Conservation (phyloP, 1,140 invertebrate species). For the Carcinoscorpius rotundicauda region DNA sequence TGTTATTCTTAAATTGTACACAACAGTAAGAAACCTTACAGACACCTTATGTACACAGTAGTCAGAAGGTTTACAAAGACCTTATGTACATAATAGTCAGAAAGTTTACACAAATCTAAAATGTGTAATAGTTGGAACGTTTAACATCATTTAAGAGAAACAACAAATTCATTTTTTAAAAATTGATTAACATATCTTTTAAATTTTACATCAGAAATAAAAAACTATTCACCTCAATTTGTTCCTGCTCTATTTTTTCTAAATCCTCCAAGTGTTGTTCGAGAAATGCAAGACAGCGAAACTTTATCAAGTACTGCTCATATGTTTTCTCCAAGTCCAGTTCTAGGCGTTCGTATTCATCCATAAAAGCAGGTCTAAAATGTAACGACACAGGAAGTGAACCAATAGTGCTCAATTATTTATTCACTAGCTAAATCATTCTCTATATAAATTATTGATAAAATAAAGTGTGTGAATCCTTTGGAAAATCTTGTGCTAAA, state of each 20-base stretch:
- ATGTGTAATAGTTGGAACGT: neutral
- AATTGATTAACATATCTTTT: slow-evolving; percentile 8
- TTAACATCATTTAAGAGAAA: neutral
- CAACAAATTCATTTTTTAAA: neutral
- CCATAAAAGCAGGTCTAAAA: slow-evolving; percentile 83
- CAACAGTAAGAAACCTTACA: no score
- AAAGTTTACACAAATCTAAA: slow-evolving; percentile 3
- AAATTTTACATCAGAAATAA: slow-evolving; percentile 7
- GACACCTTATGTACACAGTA: no score
- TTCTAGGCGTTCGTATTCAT: slow-evolving; percentile 88
- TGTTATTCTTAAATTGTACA: no score
- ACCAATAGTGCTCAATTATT: no score
- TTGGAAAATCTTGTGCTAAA: no score
- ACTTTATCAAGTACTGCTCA: slow-evolving; percentile 72
- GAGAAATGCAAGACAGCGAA: slow-evolving; percentile 71
- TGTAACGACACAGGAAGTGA: no score
- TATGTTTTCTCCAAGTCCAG: slow-evolving; percentile 71
- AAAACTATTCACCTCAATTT: slow-evolving; percentile 44
- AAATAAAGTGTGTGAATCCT: no score
- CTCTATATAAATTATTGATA: no score
- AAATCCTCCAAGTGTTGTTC: slow-evolving; percentile 60
- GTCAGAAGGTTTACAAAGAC: neutral
- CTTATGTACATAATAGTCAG: slow-evolving; percentile 7
- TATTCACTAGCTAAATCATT: no score
- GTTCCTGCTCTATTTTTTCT: slow-evolving; percentile 52